These are phyloP conservation scores for Hydrozoanthus tunicans DNA, from an alignment of 64 coral and sea anemone species.

Conservation along the genomic window DNA sequence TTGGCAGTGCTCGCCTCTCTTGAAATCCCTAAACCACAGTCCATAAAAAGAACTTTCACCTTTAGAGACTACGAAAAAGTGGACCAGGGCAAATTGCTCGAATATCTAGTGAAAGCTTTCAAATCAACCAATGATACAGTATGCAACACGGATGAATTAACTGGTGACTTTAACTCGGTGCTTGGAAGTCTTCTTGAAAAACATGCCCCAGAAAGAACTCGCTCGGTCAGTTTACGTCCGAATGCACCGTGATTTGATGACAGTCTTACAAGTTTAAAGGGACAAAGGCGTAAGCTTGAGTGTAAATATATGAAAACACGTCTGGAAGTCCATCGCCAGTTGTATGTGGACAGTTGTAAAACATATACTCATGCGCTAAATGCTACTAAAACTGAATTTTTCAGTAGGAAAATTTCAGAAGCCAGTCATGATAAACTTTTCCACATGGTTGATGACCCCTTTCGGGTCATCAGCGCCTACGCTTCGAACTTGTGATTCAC, in stretches of 20 bases:
- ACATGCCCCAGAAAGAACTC: background rate
- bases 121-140: background rate
- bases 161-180: background rate
- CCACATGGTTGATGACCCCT: background rate
- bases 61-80: background rate
- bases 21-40: too few relatives aligned
- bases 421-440: background rate
- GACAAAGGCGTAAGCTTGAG: background rate
- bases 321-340: background rate
- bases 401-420: background rate
- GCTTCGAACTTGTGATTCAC: too few relatives aligned
- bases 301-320: background rate
- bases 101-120: background rate
- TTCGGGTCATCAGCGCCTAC: too few relatives aligned
- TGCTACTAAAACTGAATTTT: background rate
- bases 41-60: too few relatives aligned
- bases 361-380: background rate
- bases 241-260: background rate
- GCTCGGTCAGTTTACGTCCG: too few relatives aligned
- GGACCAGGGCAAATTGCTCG: background rate
- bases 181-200: background rate
- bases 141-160: background rate
- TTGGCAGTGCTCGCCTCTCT: background rate
- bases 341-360: background rate
- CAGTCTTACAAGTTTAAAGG: background rate